These are phyloP conservation scores for Hydrochoerus hydrochaeris DNA, from an alignment of 2,113 vertebrate species.

Conservation along the genomic window DNA sequence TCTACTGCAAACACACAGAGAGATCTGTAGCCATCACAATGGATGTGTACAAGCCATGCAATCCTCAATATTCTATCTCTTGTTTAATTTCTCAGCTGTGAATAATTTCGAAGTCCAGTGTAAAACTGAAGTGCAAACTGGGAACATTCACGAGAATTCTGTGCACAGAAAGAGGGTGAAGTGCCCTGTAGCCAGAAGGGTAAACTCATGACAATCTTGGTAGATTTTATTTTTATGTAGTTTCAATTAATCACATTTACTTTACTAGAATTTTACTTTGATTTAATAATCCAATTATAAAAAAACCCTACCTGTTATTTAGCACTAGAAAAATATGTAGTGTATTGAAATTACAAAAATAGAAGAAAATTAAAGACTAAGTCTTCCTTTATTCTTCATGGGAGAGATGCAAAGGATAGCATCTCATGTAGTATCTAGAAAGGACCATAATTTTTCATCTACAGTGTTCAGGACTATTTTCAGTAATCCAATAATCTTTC, in stretches of 20 bases:
- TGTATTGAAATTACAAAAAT: background rate
- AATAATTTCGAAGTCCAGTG: constrained; percentile 24
- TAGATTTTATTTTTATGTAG: constrained; percentile 64
- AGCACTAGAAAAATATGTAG: background rate
- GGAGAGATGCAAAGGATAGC: background rate
- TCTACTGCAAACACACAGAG: constrained; percentile 10
- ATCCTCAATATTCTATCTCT: background rate
- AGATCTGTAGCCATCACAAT: constrained; percentile 8
- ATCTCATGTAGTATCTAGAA: background rate
- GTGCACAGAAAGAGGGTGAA: background rate
- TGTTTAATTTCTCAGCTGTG: constrained; percentile 30
- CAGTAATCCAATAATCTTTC: background rate
- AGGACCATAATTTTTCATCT: background rate
- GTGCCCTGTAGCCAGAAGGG: constrained; percentile 5
- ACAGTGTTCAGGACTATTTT: background rate
- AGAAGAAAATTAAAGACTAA: background rate
- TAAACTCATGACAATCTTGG: constrained; percentile 45
- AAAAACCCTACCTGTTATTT: background rate
- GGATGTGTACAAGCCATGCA: background rate
- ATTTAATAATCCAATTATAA: constrained; percentile 10
- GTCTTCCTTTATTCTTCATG: background rate
- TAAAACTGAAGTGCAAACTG: background rate
- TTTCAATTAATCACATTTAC: constrained; percentile 56
- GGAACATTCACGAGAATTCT: constrained; percentile 48
- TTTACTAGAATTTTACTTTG: constrained; percentile 54